Evolutionary conservation across 2,113 vertebrate genomes (phyloP), one percentile per base, ranked within the genome.

Genomic region (Aix galericulata): DNA sequence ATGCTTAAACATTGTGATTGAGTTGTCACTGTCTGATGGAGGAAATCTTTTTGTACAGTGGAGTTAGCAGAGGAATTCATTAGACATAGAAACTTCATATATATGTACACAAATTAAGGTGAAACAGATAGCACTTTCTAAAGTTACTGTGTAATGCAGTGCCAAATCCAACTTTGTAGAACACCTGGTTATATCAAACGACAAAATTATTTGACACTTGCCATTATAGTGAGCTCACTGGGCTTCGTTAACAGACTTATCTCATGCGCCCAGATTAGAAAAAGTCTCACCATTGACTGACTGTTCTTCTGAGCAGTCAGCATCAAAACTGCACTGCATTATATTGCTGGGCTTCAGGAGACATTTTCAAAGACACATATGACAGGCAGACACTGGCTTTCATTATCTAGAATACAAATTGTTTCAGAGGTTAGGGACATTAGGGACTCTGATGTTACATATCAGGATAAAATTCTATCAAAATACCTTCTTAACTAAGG

Each of bases 261-360:
- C 69, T 64, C 72, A n/a, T 42, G 53, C 17, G 76, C 60, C 36
- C 86, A 73, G 86, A 92, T 93, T 83, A 93, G 92, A 92, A 94
- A 93, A 95, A 71, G 76, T 94, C 88, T 91, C 44, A 91, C 56
- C 58, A 40, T 52, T 91, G 79, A 73, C 27, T 83, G 89, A 60
- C 40, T 92, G 22, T 23, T 95, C 78, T 92, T 91, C 69, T 68
- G 72, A 94, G 81, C 73, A 64, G 52, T 53, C 34, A 14, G 38
- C 68, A 72, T 88, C 80, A 82, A 75, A 88, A 55, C 80, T 84
- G 53, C 13, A 2, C 60, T 92, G 32, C 44, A 44, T 36, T 53
- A 36, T 27, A 38, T 12, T 48, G 5, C 76, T 86, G 86, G 86
- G 84, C 53, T 94, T 85, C 89, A 77, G 63, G 71, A 67, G 53